Evolutionary conservation across 2,797 vertebrate species (phyloP).

Genomic region (Acomys russatus): DNA sequence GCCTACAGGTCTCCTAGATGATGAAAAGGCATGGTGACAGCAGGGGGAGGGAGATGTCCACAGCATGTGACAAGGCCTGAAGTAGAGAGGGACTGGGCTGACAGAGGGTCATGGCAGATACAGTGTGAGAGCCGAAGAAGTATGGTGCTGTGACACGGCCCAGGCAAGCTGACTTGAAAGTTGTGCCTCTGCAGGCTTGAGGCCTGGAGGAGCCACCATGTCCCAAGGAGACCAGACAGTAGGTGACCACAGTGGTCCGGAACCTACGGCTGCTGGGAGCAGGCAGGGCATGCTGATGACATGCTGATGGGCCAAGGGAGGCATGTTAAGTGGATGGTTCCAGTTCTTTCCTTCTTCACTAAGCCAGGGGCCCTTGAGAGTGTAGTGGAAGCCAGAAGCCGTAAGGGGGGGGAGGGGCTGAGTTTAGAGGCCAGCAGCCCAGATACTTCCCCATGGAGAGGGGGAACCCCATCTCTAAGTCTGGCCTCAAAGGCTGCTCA

Average conservation of each 20-base stretch:
- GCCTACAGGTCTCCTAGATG: neutral
- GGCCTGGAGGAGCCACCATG: neutral
- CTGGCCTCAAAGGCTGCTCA: no score
- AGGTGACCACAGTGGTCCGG: neutral
- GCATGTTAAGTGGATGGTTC: fast-evolving
- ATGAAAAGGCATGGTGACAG: neutral
- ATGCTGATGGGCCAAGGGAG: neutral
- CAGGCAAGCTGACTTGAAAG: neutral
- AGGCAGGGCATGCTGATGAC: neutral
- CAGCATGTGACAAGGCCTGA: neutral
- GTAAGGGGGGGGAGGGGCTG: neutral
- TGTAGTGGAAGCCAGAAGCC: neutral
- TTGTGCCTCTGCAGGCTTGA: fast-evolving
- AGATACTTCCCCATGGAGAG: neutral
- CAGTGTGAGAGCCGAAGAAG: neutral
- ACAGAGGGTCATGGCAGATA: fast-evolving
- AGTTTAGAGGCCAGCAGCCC: neutral
- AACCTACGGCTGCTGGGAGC: fast-evolving
- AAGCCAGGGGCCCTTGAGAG: neutral
- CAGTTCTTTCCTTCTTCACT: fast-evolving
- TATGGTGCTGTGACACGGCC: fast-evolving
- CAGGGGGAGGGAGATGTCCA: neutral
- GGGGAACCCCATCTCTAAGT: neutral
- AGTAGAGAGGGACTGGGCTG: fast-evolving
- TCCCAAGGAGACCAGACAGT: fast-evolving